These are phyloP conservation scores for Mastacembelus armatus DNA, from an alignment of 2,797 vertebrate species.

Conservation along the genomic window DNA sequence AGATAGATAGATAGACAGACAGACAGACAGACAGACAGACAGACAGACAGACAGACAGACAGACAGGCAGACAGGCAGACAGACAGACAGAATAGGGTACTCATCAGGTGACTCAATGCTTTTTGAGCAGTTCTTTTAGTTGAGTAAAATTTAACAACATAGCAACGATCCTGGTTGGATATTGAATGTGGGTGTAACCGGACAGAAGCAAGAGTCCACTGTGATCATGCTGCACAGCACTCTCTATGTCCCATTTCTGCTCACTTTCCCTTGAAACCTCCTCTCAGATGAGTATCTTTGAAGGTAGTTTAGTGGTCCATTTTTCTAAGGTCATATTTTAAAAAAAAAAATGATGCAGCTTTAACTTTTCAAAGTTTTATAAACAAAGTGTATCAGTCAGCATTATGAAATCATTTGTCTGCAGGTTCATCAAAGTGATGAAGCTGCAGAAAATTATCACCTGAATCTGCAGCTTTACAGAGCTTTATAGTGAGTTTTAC, in stretches of 20 bases:
- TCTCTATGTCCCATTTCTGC: constrained; percentile 33
- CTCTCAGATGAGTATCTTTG: neutral
- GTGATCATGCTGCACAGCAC: constrained; percentile 40
- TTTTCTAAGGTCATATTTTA: neutral
- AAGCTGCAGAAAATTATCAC: neutral
- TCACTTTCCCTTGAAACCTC: constrained; percentile 18
- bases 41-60: too few relatives aligned
- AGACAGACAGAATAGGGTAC: too few relatives aligned
- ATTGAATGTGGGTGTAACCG: constrained; percentile 59
- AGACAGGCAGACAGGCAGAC: too few relatives aligned
- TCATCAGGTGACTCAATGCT: neutral
- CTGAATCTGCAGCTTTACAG: neutral
- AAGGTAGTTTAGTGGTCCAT: neutral
- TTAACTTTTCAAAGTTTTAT: neutral
- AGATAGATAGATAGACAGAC: too few relatives aligned
- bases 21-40: too few relatives aligned
- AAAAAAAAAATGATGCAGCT: neutral
- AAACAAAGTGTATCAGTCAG: too few relatives aligned
- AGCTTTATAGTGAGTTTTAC: neutral
- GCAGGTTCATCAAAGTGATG: too few relatives aligned
- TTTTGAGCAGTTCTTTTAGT: constrained; percentile 6
- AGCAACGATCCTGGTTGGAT: constrained; percentile 19
- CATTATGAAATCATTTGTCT: too few relatives aligned
- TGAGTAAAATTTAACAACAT: constrained; percentile 34
- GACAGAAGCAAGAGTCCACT: constrained; percentile 36